Conservation (phyloP, 2,888 invertebrate species). For the Brachylomia viminalis region DNA sequence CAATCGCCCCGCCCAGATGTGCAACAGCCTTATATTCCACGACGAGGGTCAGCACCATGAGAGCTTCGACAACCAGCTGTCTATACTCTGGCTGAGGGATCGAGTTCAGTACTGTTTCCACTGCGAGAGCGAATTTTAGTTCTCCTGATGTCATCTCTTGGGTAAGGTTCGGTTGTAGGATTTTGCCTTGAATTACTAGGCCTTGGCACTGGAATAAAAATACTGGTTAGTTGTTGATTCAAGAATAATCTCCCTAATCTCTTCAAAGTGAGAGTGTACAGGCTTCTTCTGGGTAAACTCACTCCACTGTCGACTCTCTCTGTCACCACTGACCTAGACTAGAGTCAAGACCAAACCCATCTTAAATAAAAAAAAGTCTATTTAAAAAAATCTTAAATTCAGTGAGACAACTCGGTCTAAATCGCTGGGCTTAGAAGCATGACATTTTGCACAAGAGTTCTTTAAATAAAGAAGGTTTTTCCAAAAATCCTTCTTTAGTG, state of each 20-base stretch:
- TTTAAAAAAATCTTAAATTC: no score
- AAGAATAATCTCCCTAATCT: neutral
- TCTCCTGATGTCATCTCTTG: conserved; percentile 99
- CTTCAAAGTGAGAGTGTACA: no score
- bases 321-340: no score
- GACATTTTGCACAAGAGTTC: no score
- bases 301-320: no score
- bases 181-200: conserved; percentile 97
- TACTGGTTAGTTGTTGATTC: neutral
- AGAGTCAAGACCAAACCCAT: no score
- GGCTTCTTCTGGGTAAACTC: no score
- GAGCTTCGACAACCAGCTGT: conserved; percentile 98
- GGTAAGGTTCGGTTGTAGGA: conserved; percentile 97
- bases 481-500: no score
- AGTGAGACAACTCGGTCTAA: no score
- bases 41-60: conserved; percentile 98
- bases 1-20: conserved; percentile 94
- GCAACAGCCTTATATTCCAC: conserved; percentile 96
- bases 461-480: no score
- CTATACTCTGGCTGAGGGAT: conserved; percentile 99
- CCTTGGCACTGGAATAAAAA: conserved; percentile 94
- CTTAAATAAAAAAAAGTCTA: no score
- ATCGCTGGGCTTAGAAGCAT: no score
- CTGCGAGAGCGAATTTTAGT: conserved; percentile 99
- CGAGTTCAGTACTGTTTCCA: conserved; percentile 98